A percentile compares a stretch with the other conserved stretches of the same genome.
Evolutionary conservation across 2,797 vertebrate species (phyloP).

Genomic region (Fistularia commersonii): DNA sequence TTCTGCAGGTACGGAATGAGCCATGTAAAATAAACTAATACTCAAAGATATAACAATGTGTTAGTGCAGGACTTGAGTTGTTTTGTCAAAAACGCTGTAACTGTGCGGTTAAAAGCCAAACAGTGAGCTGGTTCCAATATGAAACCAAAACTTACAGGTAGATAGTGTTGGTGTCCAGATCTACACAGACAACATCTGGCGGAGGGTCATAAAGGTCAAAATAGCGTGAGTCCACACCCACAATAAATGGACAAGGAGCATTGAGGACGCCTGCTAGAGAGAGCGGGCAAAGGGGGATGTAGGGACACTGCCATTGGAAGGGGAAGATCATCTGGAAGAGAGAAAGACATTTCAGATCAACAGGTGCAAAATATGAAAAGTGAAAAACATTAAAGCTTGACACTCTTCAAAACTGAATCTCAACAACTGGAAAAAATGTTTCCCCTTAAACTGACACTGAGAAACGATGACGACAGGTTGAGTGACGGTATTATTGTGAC

Average conservation of each 20-base stretch:
- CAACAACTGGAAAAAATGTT: neutral
- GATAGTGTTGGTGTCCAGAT: conserved; percentile 96
- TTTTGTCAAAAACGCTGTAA: neutral
- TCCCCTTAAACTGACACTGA: no score
- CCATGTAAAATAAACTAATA: no score
- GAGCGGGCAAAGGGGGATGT: conserved; percentile 95
- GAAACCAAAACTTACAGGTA: conserved; percentile 82
- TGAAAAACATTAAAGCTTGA: no score
- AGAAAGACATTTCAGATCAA: neutral
- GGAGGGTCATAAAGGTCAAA: conserved; percentile 98
- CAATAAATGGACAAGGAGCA: conserved; percentile 93
- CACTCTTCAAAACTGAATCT: neutral
- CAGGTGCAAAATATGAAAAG: no score
- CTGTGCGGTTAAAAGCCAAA: neutral
- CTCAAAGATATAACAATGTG: neutral
- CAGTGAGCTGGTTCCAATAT: neutral
- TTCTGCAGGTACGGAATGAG: conserved; percentile 5
- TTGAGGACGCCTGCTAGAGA: conserved; percentile 92
- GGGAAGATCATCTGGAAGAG: conserved; percentile 94
- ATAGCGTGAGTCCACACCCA: conserved; percentile 98
- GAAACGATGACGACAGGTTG: neutral
- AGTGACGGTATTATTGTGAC: conserved; percentile 19
- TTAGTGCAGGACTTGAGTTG: neutral
- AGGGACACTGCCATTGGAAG: conserved; percentile 99
- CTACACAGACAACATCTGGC: conserved; percentile 94